Percentiles rank a stretch among this genome's conserved stretches.
These are phyloP conservation scores for Choristoneura fumiferana DNA, from an alignment of 1,140 invertebrate genomes.

Conservation along the genomic window DNA sequence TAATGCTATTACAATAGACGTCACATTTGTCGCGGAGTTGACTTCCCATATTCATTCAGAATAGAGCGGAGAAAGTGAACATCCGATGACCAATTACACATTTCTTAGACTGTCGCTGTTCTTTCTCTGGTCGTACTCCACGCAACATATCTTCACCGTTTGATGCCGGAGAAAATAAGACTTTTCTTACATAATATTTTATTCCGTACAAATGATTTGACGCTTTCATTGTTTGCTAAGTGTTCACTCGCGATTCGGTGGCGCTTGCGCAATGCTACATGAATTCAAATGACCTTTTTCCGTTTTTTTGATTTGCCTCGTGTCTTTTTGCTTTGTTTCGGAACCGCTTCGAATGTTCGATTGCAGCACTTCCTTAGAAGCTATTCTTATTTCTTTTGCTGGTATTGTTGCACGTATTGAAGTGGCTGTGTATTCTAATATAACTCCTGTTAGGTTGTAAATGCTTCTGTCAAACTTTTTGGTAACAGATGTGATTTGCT, in stretches of 20 bases:
- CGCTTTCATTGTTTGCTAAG: constrained; percentile 22
- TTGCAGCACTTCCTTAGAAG: constrained; percentile 14
- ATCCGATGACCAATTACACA: constrained; percentile 22
- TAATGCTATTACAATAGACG: constrained; percentile 2
- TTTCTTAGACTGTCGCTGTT: constrained; percentile 21
- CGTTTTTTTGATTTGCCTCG: constrained; percentile 14
- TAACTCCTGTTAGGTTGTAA: neutral
- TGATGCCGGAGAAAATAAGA: constrained; percentile 13
- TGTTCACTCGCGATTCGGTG: constrained; percentile 8
- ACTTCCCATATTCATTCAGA: constrained; percentile 8
- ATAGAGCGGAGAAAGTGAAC: constrained; percentile 14
- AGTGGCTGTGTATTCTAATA: neutral
- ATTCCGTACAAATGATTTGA: constrained; percentile 23
- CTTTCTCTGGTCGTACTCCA: constrained; percentile 22
- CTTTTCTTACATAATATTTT: constrained; percentile 23
- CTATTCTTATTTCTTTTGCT: constrained; percentile 7
- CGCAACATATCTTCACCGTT: constrained; percentile 24
- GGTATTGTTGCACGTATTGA: neutral
- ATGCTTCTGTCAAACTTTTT: neutral
- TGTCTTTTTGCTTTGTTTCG: constrained; percentile 5
- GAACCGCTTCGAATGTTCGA: constrained; percentile 8
- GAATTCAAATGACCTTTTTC: constrained; percentile 18
- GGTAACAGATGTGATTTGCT: neutral
- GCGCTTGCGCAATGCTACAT: constrained; percentile 14
- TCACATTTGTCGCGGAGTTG: neutral